Evolutionary conservation across 1,140 invertebrate species (phyloP).

Genomic region (Helicoverpa armigera): DNA sequence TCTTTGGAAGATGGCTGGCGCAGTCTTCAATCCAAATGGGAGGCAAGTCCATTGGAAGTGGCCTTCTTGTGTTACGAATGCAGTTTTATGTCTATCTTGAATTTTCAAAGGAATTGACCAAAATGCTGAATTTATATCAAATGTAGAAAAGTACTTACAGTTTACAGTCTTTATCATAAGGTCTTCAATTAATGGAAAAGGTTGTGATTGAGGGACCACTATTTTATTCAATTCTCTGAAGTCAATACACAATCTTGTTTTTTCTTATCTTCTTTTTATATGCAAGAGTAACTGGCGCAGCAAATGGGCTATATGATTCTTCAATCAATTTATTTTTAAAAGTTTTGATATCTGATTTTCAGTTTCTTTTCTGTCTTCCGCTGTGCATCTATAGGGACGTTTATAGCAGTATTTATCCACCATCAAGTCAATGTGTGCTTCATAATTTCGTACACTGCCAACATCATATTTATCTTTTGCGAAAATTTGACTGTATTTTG

Average conservation of each 20-base stretch:
- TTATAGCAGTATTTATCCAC: not conserved
- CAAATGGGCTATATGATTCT: not conserved
- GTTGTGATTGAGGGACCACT: not conserved
- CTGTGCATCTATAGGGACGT: not conserved
- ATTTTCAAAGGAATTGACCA: not conserved
- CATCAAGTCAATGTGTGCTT: not conserved
- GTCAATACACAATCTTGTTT: not conserved
- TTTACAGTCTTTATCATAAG: not conserved
- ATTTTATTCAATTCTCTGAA: slow-evolving; percentile 13
- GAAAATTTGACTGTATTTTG: not conserved
- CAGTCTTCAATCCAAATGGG: not conserved
- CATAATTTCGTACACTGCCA: not conserved
- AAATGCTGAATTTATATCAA: slow-evolving; percentile 1
- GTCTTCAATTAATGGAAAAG: not conserved
- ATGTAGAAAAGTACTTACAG: not conserved
- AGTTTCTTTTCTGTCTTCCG: not conserved
- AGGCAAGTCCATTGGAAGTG: not conserved
- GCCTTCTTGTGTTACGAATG: slow-evolving; percentile 1
- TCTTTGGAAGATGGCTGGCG: slow-evolving; percentile 1
- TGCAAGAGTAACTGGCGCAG: not conserved
- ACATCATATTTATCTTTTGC: slow-evolving; percentile 30
- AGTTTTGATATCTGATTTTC: slow-evolving; percentile 8
- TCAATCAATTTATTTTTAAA: slow-evolving; percentile 17
- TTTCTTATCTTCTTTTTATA: not conserved
- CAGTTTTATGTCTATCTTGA: not conserved